Conservation (phyloP, 1,140 invertebrate species). For the Ceratoteleas bidentatus region DNA sequence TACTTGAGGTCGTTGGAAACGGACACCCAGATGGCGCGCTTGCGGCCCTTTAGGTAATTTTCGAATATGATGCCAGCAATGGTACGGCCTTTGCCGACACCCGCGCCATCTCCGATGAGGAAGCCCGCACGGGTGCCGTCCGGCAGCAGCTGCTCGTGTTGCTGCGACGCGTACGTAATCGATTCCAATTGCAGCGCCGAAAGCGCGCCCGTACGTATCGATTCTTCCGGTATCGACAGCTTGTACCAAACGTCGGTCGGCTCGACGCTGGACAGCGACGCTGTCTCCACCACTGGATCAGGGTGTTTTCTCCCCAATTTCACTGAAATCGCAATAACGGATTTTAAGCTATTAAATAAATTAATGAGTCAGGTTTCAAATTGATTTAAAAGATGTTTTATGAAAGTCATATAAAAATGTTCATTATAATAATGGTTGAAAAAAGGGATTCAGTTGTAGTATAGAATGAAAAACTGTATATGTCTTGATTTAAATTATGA, state of each 20-base stretch:
- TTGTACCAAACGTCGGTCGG: slow-evolving; percentile 97
- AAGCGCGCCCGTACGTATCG: slow-evolving; percentile 91
- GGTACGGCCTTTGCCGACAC: slow-evolving; percentile 99
- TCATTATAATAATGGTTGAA: no score
- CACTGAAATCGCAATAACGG: slow-evolving; percentile 85
- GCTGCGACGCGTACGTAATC: slow-evolving; percentile 97
- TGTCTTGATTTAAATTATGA: no score
- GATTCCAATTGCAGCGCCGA: slow-evolving; percentile 98
- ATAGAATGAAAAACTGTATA: no score
- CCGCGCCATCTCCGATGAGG: slow-evolving; percentile 98
- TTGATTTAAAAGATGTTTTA: no score
- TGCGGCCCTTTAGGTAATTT: slow-evolving; percentile 96
- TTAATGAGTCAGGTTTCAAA: no score
- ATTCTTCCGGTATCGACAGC: slow-evolving; percentile 91
- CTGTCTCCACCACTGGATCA: slow-evolving; percentile 99
- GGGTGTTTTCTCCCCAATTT: slow-evolving; percentile 98
- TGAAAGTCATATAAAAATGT: no score
- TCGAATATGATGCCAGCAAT: slow-evolving; percentile 99
- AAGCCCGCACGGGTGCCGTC: slow-evolving; percentile 96
- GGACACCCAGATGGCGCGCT: slow-evolving; percentile 98
- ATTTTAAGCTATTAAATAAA: no score
- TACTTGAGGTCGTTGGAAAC: slow-evolving; percentile 99
- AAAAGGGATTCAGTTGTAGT: no score
- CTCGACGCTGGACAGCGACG: slow-evolving; percentile 97
- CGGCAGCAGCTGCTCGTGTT: slow-evolving; percentile 95